Evolutionary conservation across 2,113 vertebrate species (phyloP), one percentile per base, ranked within the genome.

Genomic region (Serinus canaria): DNA sequence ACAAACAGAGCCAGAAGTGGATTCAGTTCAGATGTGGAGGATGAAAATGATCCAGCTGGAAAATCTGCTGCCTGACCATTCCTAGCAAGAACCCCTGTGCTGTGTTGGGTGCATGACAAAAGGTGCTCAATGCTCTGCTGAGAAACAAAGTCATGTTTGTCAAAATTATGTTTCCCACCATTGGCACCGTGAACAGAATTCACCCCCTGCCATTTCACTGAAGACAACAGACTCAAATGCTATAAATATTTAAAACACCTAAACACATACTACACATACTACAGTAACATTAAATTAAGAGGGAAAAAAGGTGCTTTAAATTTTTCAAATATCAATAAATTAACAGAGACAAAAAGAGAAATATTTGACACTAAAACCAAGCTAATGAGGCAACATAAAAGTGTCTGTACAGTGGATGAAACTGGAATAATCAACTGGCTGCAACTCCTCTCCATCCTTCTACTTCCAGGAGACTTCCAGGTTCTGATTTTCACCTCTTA

Each of bases 61-160:
- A 92, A 95, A 67, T 91, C 10, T 94, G 79, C 69, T 92, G 84
- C 85, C 52, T 87, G 84, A 84, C 74, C 94, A 87, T 33, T 92
- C 93, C 72, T 8, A 67, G 83, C 70, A 49, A 72, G 60, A n/a
- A 67, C 31, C 41, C 27, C 74, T 68, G 59, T 53, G 72, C 64
- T 92, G 11, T 15, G 25, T 4, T 35, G 95, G 43, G 58, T 67
- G 20, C 25, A 60, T 6, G 76, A 70, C 69, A 89, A 78, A 93
- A 83, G 79, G 80, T 94, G 89, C 44, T 87, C 74, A 80, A 41
- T 5, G 62, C 76, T 55, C 53, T 89, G 62, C 83, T 81, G 83
- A 85, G 74, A 93, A 75, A 79, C 52, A 83, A 94, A 69, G 83
- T 77, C 62, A 92, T 0, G 8, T 18, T 43, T 9, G 56, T 47